These are phyloP conservation scores for Hipposideros armiger DNA, from an alignment of 2,113 vertebrate genomes.

Conservation along the genomic window DNA sequence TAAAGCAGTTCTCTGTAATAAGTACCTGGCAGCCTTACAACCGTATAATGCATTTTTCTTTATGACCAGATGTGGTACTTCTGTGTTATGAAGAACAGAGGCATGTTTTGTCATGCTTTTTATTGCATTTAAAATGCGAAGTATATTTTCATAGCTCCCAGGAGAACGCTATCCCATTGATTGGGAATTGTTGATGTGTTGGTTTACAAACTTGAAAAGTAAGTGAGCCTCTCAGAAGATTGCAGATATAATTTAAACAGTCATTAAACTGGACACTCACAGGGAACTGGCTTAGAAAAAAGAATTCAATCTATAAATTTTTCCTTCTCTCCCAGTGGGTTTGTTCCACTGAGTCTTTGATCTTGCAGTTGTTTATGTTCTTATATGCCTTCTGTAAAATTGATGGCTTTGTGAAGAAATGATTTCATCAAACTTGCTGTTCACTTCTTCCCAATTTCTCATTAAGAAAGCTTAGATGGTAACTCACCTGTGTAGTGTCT, in stretches of 20 bases:
- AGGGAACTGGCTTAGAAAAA: conserved; percentile 70
- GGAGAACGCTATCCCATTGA: conserved; percentile 86
- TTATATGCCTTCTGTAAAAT: conserved; percentile 84
- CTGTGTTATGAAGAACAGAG: conserved; percentile 88
- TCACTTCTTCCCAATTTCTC: conserved; percentile 84
- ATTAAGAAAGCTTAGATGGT: conserved; percentile 83
- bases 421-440: conserved; percentile 80
- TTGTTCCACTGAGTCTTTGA: conserved; percentile 83
- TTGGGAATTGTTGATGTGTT: conserved; percentile 87
- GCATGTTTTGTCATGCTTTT: conserved; percentile 87
- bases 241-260: conserved; percentile 85
- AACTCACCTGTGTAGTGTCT: conserved; percentile 82
- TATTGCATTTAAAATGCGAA: conserved; percentile 89
- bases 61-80: conserved; percentile 89
- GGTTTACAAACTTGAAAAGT: conserved; percentile 87
- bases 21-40: conserved; percentile 87
- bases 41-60: conserved; percentile 84
- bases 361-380: conserved; percentile 82
- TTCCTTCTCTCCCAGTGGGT: conserved; percentile 77
- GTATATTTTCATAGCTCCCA: conserved; percentile 88
- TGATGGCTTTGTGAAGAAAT: conserved; percentile 85
- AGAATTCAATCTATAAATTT: conserved; percentile 83
- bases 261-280: conserved; percentile 83
- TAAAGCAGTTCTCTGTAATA: conserved; percentile 89
- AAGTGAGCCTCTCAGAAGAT: conserved; percentile 85